Evolutionary conservation across 1,140 invertebrate species (phyloP).

Genomic region (Drosophila albomicans): DNA sequence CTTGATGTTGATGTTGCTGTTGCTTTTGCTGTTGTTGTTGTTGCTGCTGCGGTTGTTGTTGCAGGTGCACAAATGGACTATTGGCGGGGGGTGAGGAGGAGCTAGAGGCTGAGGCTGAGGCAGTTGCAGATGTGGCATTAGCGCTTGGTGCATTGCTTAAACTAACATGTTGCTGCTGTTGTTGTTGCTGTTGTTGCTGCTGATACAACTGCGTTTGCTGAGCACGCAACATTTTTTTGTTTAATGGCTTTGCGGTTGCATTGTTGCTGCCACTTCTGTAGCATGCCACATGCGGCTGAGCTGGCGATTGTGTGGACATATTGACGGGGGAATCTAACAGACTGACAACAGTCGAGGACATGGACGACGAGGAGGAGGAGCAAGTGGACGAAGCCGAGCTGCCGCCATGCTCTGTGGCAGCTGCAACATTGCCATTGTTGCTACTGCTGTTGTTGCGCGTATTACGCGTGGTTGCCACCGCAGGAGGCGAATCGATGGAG

Average conservation of each 20-base stretch:
- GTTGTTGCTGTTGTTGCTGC: conserved; percentile 67
- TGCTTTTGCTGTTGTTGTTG: conserved; percentile 54
- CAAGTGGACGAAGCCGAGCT: conserved; percentile 62
- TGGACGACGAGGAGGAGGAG: conserved; percentile 61
- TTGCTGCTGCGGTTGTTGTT: conserved; percentile 53
- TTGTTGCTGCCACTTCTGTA: conserved; percentile 23
- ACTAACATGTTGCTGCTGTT: conserved; percentile 41
- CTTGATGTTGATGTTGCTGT: conserved; percentile 70
- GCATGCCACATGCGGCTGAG: conserved; percentile 34
- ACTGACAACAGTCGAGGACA: conserved; percentile 56
- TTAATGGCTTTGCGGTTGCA: conserved; percentile 64
- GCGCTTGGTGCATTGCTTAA: conserved; percentile 34
- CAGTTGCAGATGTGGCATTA: conserved; percentile 21
- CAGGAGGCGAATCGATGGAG: conserved; percentile 62
- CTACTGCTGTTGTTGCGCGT: conserved; percentile 16
- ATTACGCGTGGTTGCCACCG: conserved; percentile 17
- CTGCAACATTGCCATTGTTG: conserved; percentile 15
- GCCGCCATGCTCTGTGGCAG: conserved; percentile 47
- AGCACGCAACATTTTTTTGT: conserved; percentile 82
- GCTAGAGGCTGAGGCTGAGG: conserved; percentile 34
- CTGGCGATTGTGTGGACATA: conserved; percentile 62
- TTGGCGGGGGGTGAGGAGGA: conserved; percentile 48
- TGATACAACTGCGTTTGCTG: conserved; percentile 77
- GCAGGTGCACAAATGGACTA: conserved; percentile 55
- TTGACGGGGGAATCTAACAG: conserved; percentile 70